Evolutionary conservation across 2,797 vertebrate species (phyloP).

Genomic region (Enteromius radiatus): DNA sequence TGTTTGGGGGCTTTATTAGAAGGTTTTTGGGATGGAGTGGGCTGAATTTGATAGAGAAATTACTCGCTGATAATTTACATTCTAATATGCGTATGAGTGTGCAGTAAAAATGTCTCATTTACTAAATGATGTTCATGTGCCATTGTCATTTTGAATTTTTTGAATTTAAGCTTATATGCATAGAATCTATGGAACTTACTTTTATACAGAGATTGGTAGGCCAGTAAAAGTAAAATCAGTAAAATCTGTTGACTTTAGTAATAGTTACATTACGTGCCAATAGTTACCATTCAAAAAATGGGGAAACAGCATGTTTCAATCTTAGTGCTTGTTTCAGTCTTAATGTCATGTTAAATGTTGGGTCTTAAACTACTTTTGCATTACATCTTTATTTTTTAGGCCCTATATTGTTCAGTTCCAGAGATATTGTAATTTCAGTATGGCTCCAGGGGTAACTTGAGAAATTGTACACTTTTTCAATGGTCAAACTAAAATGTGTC

Average conservation of each 20-base stretch:
- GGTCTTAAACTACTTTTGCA: not conserved
- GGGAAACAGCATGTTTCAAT: not conserved
- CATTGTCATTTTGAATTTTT: not conserved
- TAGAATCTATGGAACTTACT: not conserved
- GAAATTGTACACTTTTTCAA: not conserved
- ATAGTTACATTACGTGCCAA: not conserved
- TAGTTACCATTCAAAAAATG: not conserved
- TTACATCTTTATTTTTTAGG: not conserved
- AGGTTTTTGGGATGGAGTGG: constrained; percentile 6
- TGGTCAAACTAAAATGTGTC: no score
- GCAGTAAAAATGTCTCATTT: not conserved
- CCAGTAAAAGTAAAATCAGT: no score
- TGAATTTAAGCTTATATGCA: not conserved
- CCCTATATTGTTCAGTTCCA: not conserved
- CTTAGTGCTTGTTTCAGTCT: no score
- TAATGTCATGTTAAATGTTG: not conserved
- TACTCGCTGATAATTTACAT: not conserved
- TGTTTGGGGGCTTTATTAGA: constrained; percentile 39
- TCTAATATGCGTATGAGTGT: not conserved
- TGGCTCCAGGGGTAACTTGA: not conserved
- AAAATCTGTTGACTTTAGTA: not conserved
- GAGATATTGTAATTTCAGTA: not conserved
- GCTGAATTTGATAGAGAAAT: not conserved
- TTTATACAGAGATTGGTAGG: not conserved
- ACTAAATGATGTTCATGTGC: not conserved